phyloP scores from a whole-genome alignment of 1,140 invertebrate genomes.

The Heliconius melpomene region DNA sequence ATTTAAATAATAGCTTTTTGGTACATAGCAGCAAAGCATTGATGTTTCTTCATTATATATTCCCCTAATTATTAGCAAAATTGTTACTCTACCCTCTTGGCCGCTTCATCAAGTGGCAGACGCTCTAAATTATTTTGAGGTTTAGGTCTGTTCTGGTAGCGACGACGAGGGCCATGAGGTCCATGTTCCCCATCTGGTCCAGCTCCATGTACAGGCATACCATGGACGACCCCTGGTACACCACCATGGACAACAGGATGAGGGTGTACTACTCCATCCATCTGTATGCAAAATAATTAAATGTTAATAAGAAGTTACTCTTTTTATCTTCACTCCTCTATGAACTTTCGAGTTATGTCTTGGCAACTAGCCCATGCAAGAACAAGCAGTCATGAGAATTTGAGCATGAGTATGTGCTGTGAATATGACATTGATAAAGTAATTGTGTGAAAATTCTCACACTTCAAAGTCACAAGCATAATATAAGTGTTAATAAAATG shows the following conservation, averaged over 20 bases:
- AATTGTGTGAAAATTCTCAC: neutral
- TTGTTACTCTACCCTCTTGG: conserved; percentile 66
- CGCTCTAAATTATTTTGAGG: conserved; percentile 65
- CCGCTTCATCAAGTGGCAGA: conserved; percentile 76
- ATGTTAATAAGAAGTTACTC: neutral
- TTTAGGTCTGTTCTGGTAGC: conserved; percentile 68
- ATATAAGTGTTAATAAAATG: neutral
- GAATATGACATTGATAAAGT: neutral
- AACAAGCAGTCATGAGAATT: neutral
- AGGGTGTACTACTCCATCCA: conserved; percentile 73
- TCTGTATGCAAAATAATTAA: conserved; percentile 44
- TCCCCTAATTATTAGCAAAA: neutral
- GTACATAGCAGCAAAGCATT: too few species aligned
- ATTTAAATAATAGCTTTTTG: too few species aligned
- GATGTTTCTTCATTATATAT: too few species aligned
- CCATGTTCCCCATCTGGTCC: conserved; percentile 71
- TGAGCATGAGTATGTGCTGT: neutral
- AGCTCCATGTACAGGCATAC: conserved; percentile 66
- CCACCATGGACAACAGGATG: conserved; percentile 65
- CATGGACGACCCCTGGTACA: conserved; percentile 65
- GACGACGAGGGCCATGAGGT: conserved; percentile 63
- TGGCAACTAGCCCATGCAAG: neutral
- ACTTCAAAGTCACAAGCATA: neutral
- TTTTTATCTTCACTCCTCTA: neutral
- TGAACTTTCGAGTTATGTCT: neutral